These are phyloP conservation scores for Todiramphus saurophagus DNA, from an alignment of 2,113 vertebrate species.

Conservation along the genomic window DNA sequence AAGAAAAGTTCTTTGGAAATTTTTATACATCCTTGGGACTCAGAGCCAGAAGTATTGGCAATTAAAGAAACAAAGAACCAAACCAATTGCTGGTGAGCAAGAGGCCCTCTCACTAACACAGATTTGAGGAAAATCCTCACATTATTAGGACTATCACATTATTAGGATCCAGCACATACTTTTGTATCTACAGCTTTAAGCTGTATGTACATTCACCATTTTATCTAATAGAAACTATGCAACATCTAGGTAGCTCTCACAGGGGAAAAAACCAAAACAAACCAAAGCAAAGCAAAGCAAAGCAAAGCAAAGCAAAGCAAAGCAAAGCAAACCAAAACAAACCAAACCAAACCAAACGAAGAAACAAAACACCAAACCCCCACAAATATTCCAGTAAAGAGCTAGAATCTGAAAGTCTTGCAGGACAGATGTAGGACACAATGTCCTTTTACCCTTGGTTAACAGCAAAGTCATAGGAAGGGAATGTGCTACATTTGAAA, in stretches of 20 bases:
- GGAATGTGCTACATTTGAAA: neutral
- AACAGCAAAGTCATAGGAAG: neutral
- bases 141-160: neutral
- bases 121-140: neutral
- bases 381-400: neutral
- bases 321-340: no score
- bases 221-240: neutral
- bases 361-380: no score
- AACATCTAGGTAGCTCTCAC: neutral
- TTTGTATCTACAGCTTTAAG: neutral
- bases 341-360: no score
- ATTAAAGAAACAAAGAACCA: neutral
- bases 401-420: neutral
- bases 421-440: neutral
- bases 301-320: no score
- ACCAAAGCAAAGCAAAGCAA: no score
- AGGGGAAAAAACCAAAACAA: neutral
- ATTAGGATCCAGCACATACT: neutral
- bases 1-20: neutral
- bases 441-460: neutral
- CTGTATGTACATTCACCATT: neutral
- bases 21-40: neutral
- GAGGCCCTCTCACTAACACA: neutral
- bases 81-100: neutral
- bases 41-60: neutral